Evolutionary conservation across 2,113 vertebrate genomes (phyloP), one percentile per base, ranked within the genome.

Genomic region (Silurus asotus): DNA sequence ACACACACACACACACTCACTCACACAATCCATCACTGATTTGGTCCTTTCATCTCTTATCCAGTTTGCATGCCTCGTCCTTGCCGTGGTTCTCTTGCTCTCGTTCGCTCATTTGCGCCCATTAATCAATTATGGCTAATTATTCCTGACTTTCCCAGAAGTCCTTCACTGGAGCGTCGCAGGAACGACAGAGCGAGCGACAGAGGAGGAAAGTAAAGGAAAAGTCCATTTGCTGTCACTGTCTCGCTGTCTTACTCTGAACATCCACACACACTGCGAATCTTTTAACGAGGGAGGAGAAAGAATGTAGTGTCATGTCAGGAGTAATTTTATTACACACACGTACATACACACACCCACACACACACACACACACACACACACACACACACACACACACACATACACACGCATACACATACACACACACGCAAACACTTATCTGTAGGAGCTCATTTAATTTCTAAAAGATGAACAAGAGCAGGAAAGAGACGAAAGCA

Each of bases 231-330:
- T 5, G 79, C 76, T 48, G 78, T 65, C 81, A 61, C 70, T 81
- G 4, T 45, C 91, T 94, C 94, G 94, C 95, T 96, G 95, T 94
- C 94, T 89, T 88, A 90, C 90, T 90, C 94, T 93, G 93, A 90
- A 94, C 82, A 94, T 95, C 95, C 95, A 96, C 96, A 96, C 96
- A 97, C 97, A 97, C 94, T 94, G 93, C 87, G 95, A 95, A 97
- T 98, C 98, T 95, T 96, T 96, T 97, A 97, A 97, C 95, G 95
- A 96, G 95, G 92, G 94, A 96, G 93, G 95, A 96, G 95, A 95
- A 97, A 96, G 95, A 95, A 96, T 96, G 96, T 97, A 95, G 96
- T 95, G 96, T 93, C 90, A 91, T 97, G 97, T 97, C 97, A 96
- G 93, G 94, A 94, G 95, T 96, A 96, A 97, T 97, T 59, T 9